Conservation (phyloP, 2,797 vertebrate genomes). For the Sus cebifrons region DNA sequence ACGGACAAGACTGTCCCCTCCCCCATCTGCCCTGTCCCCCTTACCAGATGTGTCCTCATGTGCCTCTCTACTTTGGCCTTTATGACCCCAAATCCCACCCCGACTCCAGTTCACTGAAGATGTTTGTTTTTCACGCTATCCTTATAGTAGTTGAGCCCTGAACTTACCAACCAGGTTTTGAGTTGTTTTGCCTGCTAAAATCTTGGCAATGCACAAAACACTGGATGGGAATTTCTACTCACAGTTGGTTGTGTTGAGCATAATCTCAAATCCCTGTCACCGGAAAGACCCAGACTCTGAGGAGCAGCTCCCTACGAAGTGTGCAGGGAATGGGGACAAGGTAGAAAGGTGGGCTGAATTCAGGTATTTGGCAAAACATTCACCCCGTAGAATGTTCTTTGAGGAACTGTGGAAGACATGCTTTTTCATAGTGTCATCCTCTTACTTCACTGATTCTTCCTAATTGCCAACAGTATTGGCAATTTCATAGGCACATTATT, state of each 20-base stretch:
- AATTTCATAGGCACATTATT: neutral
- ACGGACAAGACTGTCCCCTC: rapidly evolving
- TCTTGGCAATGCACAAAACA: too few species aligned
- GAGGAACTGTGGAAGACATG: neutral
- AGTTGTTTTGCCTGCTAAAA: neutral
- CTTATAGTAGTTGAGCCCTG: neutral
- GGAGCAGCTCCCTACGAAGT: neutral
- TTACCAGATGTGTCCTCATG: rapidly evolving
- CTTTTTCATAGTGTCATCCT: neutral
- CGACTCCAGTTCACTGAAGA: neutral
- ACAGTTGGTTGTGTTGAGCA: too few species aligned
- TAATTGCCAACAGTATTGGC: neutral
- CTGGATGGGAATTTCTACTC: neutral
- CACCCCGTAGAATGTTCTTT: too few species aligned
- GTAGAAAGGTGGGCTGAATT: neutral
- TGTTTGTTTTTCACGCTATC: neutral
- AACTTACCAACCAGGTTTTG: neutral
- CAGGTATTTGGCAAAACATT: neutral
- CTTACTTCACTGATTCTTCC: neutral
- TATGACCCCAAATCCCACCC: rapidly evolving
- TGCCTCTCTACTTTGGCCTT: neutral
- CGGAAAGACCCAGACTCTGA: neutral
- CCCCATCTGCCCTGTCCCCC: neutral
- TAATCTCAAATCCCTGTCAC: too few species aligned
- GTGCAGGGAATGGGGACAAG: rapidly evolving